phyloP scores from a whole-genome alignment of 2,888 invertebrate species.

The Trachelus tabidus region DNA sequence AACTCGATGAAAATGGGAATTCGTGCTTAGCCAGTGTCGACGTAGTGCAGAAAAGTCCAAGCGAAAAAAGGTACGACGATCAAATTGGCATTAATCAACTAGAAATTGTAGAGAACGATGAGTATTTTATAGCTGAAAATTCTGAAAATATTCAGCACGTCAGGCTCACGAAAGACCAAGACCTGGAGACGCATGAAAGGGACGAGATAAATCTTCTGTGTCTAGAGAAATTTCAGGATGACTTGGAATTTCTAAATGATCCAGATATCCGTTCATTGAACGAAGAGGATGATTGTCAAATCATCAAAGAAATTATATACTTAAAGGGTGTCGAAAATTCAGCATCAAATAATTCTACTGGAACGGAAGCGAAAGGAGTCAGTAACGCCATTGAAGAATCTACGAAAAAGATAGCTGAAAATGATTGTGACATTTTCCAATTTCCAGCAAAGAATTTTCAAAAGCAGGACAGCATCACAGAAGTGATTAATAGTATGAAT shows the following conservation, averaged over 20 bases:
- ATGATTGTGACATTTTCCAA: too few species aligned
- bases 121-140: background rate
- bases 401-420: too few species aligned
- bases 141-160: background rate
- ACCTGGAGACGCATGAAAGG: background rate
- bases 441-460: too few species aligned
- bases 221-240: background rate
- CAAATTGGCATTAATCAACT: background rate
- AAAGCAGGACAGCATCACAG: constrained; percentile 42
- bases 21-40: background rate
- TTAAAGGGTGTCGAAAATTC: too few species aligned
- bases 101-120: too few species aligned
- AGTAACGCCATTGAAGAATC: too few species aligned
- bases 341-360: too few species aligned
- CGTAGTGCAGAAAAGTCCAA: background rate
- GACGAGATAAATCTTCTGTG: background rate
- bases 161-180: background rate
- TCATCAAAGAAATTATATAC: too few species aligned
- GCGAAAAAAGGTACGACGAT: background rate
- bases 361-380: too few species aligned
- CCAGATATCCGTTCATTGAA: background rate
- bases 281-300: background rate
- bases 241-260: background rate
- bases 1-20: constrained; percentile 14
- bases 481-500: constrained; percentile 47